Percentiles rank a stretch among this genome's conserved stretches.
Evolutionary conservation across 2,797 vertebrate genomes (phyloP).

Genomic region (Lithobates pipiens): DNA sequence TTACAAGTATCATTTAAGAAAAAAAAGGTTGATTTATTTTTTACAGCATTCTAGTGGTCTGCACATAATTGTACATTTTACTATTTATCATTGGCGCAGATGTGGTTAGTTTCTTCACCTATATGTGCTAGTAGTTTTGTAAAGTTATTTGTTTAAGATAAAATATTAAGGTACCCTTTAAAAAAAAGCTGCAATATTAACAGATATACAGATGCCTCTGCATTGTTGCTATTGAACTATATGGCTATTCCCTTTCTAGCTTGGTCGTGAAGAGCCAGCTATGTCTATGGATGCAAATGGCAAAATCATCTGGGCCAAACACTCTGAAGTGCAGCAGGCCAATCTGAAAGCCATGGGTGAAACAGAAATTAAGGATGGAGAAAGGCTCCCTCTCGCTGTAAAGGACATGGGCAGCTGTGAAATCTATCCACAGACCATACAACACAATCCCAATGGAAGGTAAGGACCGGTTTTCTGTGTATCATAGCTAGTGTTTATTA

Average conservation of each 20-base stretch:
- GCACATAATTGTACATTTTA: too few species aligned
- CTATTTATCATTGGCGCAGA: too few species aligned
- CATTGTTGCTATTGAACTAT: background rate
- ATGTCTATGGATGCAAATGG: conserved; percentile 99
- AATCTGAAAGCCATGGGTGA: conserved; percentile 99
- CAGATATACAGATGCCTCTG: background rate
- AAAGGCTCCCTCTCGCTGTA: conserved; percentile 92
- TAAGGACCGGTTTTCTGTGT: conserved; percentile 64
- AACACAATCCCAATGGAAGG: conserved; percentile 97
- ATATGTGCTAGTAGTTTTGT: background rate
- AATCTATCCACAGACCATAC: conserved; percentile 98
- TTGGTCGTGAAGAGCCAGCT: conserved; percentile 95
- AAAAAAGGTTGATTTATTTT: too few species aligned
- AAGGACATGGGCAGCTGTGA: conserved; percentile 99
- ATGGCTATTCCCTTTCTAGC: conserved; percentile 71
- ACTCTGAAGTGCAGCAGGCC: conserved; percentile 96
- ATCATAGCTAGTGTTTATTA: too few species aligned
- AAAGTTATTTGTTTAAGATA: background rate
- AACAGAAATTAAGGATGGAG: conserved; percentile 95
- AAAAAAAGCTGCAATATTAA: background rate
- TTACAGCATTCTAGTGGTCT: too few species aligned
- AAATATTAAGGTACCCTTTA: background rate
- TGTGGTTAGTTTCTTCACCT: too few species aligned
- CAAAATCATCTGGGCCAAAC: conserved; percentile 98
- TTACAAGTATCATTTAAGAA: too few species aligned